Percentiles rank a stretch among this genome's conserved stretches.
These are phyloP conservation scores for Syncerus caffer DNA, from an alignment of 2,797 vertebrate genomes.

Conservation along the genomic window DNA sequence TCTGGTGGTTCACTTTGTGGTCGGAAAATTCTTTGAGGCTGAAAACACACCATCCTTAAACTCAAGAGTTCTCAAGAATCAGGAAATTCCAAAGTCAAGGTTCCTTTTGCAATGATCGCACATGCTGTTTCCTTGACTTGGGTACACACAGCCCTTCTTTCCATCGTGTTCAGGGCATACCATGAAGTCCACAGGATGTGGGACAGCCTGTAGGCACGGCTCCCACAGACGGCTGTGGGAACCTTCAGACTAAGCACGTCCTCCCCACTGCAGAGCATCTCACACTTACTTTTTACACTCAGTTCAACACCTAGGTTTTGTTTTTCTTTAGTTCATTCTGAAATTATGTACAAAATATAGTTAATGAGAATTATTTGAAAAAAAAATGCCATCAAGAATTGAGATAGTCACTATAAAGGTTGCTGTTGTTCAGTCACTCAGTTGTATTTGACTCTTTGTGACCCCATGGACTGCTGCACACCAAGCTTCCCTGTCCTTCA, in stretches of 20 bases:
- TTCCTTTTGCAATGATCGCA: slow-evolving; percentile 53
- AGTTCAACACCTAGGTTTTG: background rate
- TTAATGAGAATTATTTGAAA: background rate
- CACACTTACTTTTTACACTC: background rate
- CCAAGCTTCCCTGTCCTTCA: background rate
- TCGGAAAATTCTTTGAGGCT: slow-evolving; percentile 67
- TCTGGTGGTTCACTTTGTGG: slow-evolving; percentile 59
- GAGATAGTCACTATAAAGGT: background rate
- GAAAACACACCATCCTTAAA: slow-evolving; percentile 65
- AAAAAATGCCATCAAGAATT: background rate
- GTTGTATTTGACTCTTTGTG: background rate
- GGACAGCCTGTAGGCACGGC: background rate
- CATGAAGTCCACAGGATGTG: background rate
- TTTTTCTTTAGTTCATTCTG: background rate
- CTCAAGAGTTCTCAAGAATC: slow-evolving; percentile 52
- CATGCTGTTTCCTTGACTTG: slow-evolving; percentile 42
- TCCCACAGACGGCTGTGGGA: background rate
- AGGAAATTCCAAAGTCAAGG: slow-evolving; percentile 72
- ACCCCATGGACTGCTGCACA: background rate
- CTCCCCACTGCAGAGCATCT: background rate
- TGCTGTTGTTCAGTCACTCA: background rate
- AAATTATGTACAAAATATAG: background rate
- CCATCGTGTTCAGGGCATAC: background rate
- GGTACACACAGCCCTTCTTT: background rate
- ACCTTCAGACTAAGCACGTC: background rate